Percentiles rank a stretch among this genome's conserved stretches.
Conservation (phyloP, 2,888 invertebrate species). For the Chrysodeixis includens region DNA sequence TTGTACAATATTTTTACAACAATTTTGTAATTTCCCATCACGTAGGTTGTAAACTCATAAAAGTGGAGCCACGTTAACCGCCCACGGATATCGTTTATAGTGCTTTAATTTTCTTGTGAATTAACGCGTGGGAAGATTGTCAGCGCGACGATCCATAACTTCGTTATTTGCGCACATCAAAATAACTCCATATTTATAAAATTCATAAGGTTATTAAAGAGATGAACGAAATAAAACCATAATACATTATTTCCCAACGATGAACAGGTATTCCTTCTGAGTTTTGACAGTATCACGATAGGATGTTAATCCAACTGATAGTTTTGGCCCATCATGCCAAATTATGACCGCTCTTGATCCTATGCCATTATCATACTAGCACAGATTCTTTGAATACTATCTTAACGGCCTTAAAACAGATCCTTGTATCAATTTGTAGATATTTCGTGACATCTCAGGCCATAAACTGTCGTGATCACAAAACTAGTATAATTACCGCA, state of each 20-base stretch:
- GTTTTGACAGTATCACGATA: no score
- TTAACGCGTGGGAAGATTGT: conserved; percentile 1
- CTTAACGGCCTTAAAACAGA: background rate
- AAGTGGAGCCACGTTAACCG: background rate
- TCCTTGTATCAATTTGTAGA: conserved; percentile 1
- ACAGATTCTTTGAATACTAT: background rate
- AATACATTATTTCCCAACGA: no score
- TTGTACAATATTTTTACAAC: background rate
- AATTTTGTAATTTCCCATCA: background rate
- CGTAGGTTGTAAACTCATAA: conserved; percentile 3
- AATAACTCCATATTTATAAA: background rate
- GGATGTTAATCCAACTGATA: no score
- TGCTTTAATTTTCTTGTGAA: conserved; percentile 3
- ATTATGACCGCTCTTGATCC: background rate
- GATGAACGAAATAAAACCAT: no score
- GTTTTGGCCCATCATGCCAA: no score
- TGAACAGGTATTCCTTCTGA: no score
- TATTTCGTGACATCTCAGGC: conserved; percentile 1
- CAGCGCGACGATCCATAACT: background rate
- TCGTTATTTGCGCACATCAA: background rate
- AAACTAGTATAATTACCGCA: background rate
- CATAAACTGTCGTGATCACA: conserved; percentile 4
- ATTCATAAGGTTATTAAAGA: background rate
- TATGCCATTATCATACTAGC: background rate
- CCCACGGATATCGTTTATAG: conserved; percentile 9